Evolutionary conservation across 1,140 invertebrate species (phyloP), one percentile per base, ranked within the genome.

Genomic region (Drosophila bifasciata): DNA sequence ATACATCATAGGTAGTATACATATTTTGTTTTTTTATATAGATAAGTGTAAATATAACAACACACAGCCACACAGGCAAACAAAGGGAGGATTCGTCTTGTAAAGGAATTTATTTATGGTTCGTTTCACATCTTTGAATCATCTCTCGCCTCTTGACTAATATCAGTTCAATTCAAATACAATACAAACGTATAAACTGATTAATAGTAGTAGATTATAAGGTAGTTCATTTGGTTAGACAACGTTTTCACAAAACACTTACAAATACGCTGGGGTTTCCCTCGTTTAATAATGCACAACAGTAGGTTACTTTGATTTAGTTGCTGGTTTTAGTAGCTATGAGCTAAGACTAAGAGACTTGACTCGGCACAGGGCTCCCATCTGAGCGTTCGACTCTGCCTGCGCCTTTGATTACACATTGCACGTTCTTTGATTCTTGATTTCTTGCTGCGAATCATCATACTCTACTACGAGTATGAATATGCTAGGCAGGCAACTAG

Each of bases 171-270:
- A 71, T 57, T 76, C 32, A 8, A 36, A 11, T 13, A 76, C 58
- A 80, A 79, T 85, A 85, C 81, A 86, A 85, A 85, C 77, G 77
- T 85, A 77, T 73, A 85, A 86, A 84, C 73, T 64, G 61, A 76
- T 83, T 83, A 69, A 83, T 62, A 76, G 60, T 62, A 76, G 60
- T 81, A 36, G 32, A 36, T 36, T 36, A 36, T 36, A 36, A 36
- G 32, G 32, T 36, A 83, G 72, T 81, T 67, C 79, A 80, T 85
- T 85, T 81, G 81, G 77, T 85, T 85, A 85, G 80, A 85, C 76
- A 79, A 84, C 79, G 55, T 76, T 76, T 63, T 81, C 81, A 85
- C 81, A 85, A 85, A 86, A 86, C 81, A 85, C 80, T 85, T 85
- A 85, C 36, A 81, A 75, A 49, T 69, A 63, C 41, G 56, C 62